phyloP scores from a whole-genome alignment of 2,797 vertebrate genomes.

The Gymnocypris eckloni region DNA sequence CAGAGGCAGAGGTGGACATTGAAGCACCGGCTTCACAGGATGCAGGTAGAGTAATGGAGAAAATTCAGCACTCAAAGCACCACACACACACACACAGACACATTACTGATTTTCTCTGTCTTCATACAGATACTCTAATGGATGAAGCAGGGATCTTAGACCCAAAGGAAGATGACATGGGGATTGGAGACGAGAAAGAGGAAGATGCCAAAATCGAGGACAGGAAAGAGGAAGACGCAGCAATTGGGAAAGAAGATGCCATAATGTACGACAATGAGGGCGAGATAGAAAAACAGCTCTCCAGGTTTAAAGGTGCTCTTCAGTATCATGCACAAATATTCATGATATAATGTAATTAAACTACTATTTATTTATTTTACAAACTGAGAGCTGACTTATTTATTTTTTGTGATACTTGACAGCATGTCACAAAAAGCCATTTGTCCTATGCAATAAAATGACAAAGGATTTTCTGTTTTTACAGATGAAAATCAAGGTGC shows the following conservation, averaged over 20 bases:
- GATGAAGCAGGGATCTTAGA: constrained; percentile 30
- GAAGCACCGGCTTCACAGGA: constrained; percentile 31
- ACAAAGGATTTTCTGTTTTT: not conserved
- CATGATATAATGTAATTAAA: not conserved
- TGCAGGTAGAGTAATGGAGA: constrained; percentile 8
- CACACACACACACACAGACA: not conserved
- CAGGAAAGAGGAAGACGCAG: not conserved
- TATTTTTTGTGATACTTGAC: not conserved
- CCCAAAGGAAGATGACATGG: constrained; percentile 2
- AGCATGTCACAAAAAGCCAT: not conserved
- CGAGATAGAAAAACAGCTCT: constrained; percentile 62
- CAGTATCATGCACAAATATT: not conserved
- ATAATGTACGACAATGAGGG: constrained; percentile 58
- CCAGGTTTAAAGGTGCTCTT: constrained; percentile 56
- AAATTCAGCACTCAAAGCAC: not conserved
- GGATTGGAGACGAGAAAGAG: constrained; percentile 13
- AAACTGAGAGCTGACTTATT: not conserved
- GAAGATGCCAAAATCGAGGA: not conserved
- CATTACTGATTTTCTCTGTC: not conserved
- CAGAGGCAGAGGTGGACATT: constrained; percentile 47
- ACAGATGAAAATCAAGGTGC: constrained; percentile 45
- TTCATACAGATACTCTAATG: constrained; percentile 43
- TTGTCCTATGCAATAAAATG: not conserved
- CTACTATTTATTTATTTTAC: not conserved
- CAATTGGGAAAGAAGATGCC: constrained; percentile 39